Evolutionary conservation across 1,140 invertebrate genomes (phyloP), one percentile per base, ranked within the genome.

Genomic region (Mercenaria mercenaria): DNA sequence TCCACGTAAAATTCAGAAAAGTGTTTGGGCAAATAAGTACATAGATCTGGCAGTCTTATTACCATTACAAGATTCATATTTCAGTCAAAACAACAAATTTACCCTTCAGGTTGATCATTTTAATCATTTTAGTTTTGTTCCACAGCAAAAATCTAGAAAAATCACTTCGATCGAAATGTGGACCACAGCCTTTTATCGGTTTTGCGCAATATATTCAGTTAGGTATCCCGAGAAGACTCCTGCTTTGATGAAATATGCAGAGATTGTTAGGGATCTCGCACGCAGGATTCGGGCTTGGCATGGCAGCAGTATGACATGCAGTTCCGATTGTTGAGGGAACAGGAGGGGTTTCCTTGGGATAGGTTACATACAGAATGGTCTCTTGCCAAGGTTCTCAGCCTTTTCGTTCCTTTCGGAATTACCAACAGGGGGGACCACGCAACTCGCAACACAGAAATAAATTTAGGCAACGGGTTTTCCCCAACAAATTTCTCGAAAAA

Each of bases 261-360:
- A 77, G 41, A 43, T 77, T 4, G 74, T 77, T 8, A 77, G 74
- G n/a, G 74, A 77, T 37, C 29, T 77, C n/a, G 74, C 74, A 26
- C 4, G 13, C 13, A 15, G 74, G 23, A 39, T 11, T 39, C 74
- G 18, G 74, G 74, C 13, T 47, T 77, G 4, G 39, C 74, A 10
- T 77, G 29, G 18, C 37, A 34, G 29, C n/a, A 23, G 4, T 77
- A 77, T 43, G 74, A 77, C 29, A n/a, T 23, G 23, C 74, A 77
- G 13, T 77, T 77, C 26, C 20, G 74, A 26, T 43, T 37, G 26
- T 13, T 52, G 2, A 20, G 74, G 23, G 37, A 4, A 29, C 15
- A 26, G 4, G 13, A 11, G 18, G 3, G 23, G 3, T 11, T 77
- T 6, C 39, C 74, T 8, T 47, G 39, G 74, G 74, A 77, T 18